Conservation (phyloP, 37 sponge, comb jelly and placozoan genomes). For the Chondrosia reniformis region DNA sequence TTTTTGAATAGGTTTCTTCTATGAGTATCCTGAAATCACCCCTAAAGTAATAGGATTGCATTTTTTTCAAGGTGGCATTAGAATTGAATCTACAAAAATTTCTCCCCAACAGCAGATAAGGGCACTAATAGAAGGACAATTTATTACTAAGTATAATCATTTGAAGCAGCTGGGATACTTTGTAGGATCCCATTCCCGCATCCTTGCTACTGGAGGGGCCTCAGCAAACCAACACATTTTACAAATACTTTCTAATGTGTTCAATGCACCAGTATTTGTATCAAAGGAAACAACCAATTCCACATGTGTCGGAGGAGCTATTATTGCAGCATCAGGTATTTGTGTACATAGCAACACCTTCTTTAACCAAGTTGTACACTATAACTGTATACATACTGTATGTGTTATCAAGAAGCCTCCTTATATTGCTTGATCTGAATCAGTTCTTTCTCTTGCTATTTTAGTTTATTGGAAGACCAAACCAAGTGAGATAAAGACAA, state of each 20-base stretch:
- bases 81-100: conserved; percentile 31
- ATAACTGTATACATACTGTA: too few species aligned
- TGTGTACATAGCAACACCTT: too few species aligned
- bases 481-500: too few species aligned
- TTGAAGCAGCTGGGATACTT: conserved; percentile 75
- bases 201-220: conserved; percentile 93
- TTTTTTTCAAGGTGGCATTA: conserved; percentile 26
- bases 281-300: conserved; percentile 72
- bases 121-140: conserved; percentile 87
- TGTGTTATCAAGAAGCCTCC: too few species aligned
- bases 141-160: conserved; percentile 82
- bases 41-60: conserved; percentile 62
- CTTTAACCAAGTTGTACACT: too few species aligned
- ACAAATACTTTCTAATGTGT: conserved; percentile 76
- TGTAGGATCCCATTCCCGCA: conserved; percentile 46
- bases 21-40: conserved; percentile 76
- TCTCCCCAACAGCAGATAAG: conserved; percentile 62
- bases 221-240: conserved; percentile 67
- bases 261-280: conserved; percentile 76
- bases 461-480: too few species aligned
- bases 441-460: too few species aligned
- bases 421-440: too few species aligned
- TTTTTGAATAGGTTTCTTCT: conserved; percentile 66
- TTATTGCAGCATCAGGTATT: conserved; percentile 74
- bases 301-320: conserved; percentile 89